Percentiles rank a stretch among this genome's conserved stretches.
Evolutionary conservation across 1,140 invertebrate species (phyloP).

Genomic region (Penaeus chinensis): DNA sequence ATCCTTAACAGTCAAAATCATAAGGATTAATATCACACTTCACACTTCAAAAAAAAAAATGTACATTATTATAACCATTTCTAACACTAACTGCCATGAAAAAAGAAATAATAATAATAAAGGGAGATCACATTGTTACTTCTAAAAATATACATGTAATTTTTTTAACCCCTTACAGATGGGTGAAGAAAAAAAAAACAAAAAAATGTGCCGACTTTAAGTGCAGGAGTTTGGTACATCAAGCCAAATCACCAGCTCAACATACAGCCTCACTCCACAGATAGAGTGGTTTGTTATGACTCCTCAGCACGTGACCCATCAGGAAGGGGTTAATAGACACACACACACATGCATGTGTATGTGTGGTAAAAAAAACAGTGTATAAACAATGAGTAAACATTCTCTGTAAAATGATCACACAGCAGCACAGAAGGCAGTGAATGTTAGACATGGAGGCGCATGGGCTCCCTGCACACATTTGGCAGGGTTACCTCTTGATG

Average conservation of each 20-base stretch:
- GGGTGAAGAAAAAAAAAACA: too few relatives aligned
- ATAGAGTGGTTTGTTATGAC: too few relatives aligned
- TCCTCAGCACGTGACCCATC: too few relatives aligned
- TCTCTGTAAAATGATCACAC: too few relatives aligned
- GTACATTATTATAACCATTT: constrained; percentile 7
- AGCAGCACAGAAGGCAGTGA: constrained; percentile 9
- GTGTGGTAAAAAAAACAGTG: too few relatives aligned
- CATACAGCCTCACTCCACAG: too few relatives aligned
- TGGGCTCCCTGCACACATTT: neutral
- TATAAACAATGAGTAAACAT: too few relatives aligned
- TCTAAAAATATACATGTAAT: neutral
- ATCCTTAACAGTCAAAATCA: constrained; percentile 6
- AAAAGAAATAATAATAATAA: neutral
- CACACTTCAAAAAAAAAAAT: constrained; percentile 5
- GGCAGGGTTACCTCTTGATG: constrained; percentile 55
- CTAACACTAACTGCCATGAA: constrained; percentile 27
- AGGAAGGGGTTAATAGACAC: too few relatives aligned
- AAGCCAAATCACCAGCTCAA: too few relatives aligned
- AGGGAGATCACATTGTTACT: neutral
- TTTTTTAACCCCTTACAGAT: neutral
- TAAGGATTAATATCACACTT: neutral
- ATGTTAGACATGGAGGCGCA: constrained; percentile 20
- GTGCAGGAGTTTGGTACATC: too few relatives aligned
- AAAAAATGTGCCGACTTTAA: too few relatives aligned
- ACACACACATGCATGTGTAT: too few relatives aligned